These are phyloP conservation scores for Callorhinus ursinus DNA, from an alignment of 2,113 vertebrate species.

Conservation along the genomic window DNA sequence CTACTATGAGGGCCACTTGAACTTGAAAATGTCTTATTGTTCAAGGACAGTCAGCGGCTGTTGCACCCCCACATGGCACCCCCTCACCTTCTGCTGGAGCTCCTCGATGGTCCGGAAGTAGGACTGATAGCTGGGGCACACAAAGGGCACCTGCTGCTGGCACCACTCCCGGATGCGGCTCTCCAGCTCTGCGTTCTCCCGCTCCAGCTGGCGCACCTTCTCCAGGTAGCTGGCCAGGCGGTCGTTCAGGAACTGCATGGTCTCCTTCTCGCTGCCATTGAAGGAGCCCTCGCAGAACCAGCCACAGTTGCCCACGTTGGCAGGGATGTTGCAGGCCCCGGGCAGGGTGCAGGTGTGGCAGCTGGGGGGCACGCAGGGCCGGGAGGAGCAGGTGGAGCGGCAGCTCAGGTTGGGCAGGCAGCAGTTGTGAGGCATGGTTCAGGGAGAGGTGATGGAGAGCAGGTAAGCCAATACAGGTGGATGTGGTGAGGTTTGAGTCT, in stretches of 20 bases:
- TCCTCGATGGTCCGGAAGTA: conserved; percentile 94
- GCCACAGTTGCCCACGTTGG: background rate
- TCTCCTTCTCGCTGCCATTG: conserved; percentile 84
- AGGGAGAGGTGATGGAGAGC: background rate
- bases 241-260: conserved; percentile 85
- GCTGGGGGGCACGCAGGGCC: conserved; percentile 59
- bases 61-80: fast-evolving
- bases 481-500: conserved; percentile 60
- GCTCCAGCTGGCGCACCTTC: conserved; percentile 84
- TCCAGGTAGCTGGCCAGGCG: conserved; percentile 79
- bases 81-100: conserved; percentile 92
- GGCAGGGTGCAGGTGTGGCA: conserved; percentile 60
- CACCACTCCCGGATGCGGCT: conserved; percentile 86
- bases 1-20: background rate
- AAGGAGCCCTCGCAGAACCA: conserved; percentile 75
- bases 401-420: conserved; percentile 59
- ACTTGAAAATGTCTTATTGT: background rate
- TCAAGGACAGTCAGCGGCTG: background rate
- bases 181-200: conserved; percentile 84
- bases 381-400: conserved; percentile 3
- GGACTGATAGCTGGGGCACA: conserved; percentile 88
- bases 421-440: conserved; percentile 46
- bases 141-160: conserved; percentile 87
- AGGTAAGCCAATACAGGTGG: conserved; percentile 17
- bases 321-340: conserved; percentile 52